These are phyloP conservation scores for Ceratosolen solmsi DNA, from an alignment of 1,140 invertebrate species.

Conservation along the genomic window DNA sequence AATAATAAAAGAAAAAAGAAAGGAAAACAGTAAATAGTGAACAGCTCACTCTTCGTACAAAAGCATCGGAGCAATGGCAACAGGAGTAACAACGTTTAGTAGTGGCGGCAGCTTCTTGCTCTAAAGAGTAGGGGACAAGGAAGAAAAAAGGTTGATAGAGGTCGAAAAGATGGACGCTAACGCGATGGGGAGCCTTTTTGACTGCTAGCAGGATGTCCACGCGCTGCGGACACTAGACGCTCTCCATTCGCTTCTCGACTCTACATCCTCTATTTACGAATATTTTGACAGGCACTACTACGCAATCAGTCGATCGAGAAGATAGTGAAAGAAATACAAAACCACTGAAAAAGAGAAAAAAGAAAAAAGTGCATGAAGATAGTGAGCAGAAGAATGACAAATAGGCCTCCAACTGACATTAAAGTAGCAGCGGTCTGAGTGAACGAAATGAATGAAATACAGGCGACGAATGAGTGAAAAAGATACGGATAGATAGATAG, in stretches of 20 bases:
- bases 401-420: neutral
- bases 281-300: conserved; percentile 56
- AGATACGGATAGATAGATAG: too few species aligned
- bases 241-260: neutral
- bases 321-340: neutral
- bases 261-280: conserved; percentile 44
- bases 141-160: conserved; percentile 54
- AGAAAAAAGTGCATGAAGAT: neutral
- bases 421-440: neutral
- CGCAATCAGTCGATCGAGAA: conserved; percentile 57
- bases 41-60: neutral
- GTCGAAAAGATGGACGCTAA: conserved; percentile 52
- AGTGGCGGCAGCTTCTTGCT: neutral
- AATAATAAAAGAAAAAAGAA: neutral
- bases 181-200: conserved; percentile 24
- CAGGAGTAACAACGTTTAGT: neutral
- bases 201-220: conserved; percentile 16
- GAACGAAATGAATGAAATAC: neutral
- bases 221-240: neutral
- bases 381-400: conserved; percentile 2
- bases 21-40: conserved; percentile 7
- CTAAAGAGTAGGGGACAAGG: neutral
- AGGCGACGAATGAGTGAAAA: neutral
- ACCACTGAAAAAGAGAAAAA: neutral
- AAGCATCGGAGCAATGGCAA: neutral